Base-by-base conservation (phyloP, 2,888 invertebrate genomes). In the Teleiodes luculella region DNA sequence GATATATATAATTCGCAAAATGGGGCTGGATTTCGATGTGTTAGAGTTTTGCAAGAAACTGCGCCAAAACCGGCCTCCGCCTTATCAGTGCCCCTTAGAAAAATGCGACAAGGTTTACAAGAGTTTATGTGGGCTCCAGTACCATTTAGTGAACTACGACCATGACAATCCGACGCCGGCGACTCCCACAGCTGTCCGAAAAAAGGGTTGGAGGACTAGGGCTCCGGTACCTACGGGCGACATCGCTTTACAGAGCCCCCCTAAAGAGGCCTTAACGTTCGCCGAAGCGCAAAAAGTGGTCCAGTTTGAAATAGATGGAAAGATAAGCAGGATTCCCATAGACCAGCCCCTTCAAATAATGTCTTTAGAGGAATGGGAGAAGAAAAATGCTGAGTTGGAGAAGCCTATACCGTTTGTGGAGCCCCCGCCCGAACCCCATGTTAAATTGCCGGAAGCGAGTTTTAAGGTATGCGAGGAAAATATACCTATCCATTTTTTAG, bases 91-190 rank as follows among this genome's bases (percentile, higher is more conserved):
- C 73, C 97, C 97, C 7, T 91, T 96, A 52, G 93, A 94, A 66
- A 94, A 95, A 70, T 97, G 97, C 85, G 95, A 94, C 63, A 94
- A 95, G 77, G 93, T 94, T 18, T 97, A 97, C 81, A 96, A 96
- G 83, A 96, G 96, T 59, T 93, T 95, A 60, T 94, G 94, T 61
- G 97, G 97, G 1, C 91, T 97, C 64, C 96, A 96, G 73, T 96
- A 95, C 77, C 97, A 97, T 76, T 83, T 97, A 65, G 94, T 94
- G 61, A 95, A 95, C 77, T 95, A 93, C 80, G 96, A 97, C 78
- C 96, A 97, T 77, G 94, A 95, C 69, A 94, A 94, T 74, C 94
- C 94, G 11, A 92, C 92, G 56, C 92, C 94, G 47, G 82, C 91
- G 46, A 92, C 93, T 55, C 92, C 93, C 35, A 79, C 92, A 11